Base-by-base conservation (phyloP, 2,888 invertebrate genomes). In the Merodon equestris region DNA sequence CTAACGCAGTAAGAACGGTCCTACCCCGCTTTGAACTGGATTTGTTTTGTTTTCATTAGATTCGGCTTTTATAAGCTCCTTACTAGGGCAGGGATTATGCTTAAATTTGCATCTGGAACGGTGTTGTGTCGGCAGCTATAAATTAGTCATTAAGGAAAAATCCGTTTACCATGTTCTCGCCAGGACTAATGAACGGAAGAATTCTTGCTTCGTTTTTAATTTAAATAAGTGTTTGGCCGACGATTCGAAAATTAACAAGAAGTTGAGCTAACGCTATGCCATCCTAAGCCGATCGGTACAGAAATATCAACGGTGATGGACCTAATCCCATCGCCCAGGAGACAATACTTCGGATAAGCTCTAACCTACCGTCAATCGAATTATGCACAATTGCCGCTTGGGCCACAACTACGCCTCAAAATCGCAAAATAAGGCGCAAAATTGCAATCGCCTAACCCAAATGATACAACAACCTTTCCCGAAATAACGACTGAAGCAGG, bases 371-470 rank as follows among this genome's bases (percentile, higher is more conserved):
- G 19, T 36, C 58, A 64, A 66, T 71, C 64, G 57, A 76, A 76
- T 76, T 76, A 75, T 75, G 70, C 75, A 54, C 70, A 76, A 76
- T 56, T 38, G 48, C 63, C 57, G 50, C 48, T 7, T 9, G n/a
- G 27, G 17, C 34, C 27, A 7, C 7, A 27, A 27, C 12, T 19
- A 12, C n/a, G 10, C 18, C 40, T 5, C 40, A 9, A 74, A 71
- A 61, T 57, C 47, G 40, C 45, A 63, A 57, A 66, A 77, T 72
- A 77, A 67, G 38, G 61, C 57, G 42, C 48, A 40, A 74, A 71
- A 76, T 76, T 71, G 72, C 66, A 71, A 70, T 56, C 72, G 60
- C 50, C 66, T 60, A 71, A 70, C 64, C 27, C 27, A 71, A 57
- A 51, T 77, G 56, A 72, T 63, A 68, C 45, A 57, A 67, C 36